These are phyloP conservation scores for Oryzias curvinotus DNA, from an alignment of 2,113 vertebrate species.

Conservation along the genomic window DNA sequence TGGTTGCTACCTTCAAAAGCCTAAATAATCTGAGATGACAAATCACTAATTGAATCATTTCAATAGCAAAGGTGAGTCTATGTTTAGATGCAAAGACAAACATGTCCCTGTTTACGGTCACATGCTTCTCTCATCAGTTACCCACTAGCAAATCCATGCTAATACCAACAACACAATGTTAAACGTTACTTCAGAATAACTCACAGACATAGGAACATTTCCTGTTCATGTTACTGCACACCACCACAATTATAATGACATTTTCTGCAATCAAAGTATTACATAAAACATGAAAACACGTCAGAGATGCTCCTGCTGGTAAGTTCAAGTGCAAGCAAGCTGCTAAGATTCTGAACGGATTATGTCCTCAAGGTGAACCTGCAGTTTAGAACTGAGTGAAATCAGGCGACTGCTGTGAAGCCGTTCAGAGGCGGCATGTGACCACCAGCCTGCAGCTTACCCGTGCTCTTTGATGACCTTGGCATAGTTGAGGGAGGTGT, in stretches of 20 bases:
- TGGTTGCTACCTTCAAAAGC: constrained; percentile 6
- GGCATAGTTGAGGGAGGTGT: constrained; percentile 96
- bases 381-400: neutral
- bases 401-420: constrained; percentile 9
- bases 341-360: neutral
- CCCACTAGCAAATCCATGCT: constrained; percentile 2
- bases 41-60: neutral
- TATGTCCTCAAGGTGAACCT: constrained; percentile 16
- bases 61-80: constrained; percentile 19
- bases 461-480: constrained; percentile 99
- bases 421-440: neutral
- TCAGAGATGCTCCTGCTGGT: neutral
- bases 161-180: constrained; percentile 6
- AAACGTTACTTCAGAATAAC: neutral
- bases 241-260: neutral
- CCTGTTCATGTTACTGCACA: neutral
- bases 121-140: constrained; percentile 10
- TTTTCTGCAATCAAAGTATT: no score
- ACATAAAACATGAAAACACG: no score
- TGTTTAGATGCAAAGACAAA: constrained; percentile 41
- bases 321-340: neutral
- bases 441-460: constrained; percentile 72
- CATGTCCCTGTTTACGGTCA: constrained; percentile 14
- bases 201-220: neutral
- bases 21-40: neutral